These are phyloP conservation scores for Microtus montanus DNA, from an alignment of 2,113 vertebrate species.

Conservation along the genomic window DNA sequence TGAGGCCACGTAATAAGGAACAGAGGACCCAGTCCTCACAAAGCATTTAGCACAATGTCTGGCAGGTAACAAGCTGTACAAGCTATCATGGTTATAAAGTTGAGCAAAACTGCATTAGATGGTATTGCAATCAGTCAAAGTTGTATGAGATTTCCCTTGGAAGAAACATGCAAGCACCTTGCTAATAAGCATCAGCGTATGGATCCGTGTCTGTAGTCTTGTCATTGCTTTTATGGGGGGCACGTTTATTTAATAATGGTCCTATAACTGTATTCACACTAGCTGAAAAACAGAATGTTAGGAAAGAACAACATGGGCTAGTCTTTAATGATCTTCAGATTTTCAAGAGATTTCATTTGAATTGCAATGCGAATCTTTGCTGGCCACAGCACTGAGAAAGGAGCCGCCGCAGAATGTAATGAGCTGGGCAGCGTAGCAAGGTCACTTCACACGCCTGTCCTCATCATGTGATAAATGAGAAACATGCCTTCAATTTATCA, in stretches of 20 bases:
- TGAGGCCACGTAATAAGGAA: neutral
- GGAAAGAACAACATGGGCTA: neutral
- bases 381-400: neutral
- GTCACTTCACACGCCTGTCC: neutral
- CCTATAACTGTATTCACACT: neutral
- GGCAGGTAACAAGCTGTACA: neutral
- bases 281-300: slow-evolving; percentile 2
- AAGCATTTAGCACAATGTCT: neutral
- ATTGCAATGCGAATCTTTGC: neutral
- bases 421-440: neutral
- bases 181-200: neutral
- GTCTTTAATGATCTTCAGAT: neutral
- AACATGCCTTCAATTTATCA: neutral
- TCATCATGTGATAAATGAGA: neutral
- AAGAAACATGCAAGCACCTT: slow-evolving; percentile 6
- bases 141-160: neutral
- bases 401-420: slow-evolving; percentile 24
- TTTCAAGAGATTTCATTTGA: slow-evolving; percentile 44
- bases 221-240: neutral
- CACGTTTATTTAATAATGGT: slow-evolving; percentile 27
- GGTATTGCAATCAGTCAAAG: slow-evolving; percentile 19
- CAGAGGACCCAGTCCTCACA: neutral
- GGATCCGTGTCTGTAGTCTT: neutral
- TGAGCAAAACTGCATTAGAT: slow-evolving; percentile 27
- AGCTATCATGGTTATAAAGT: neutral